Evolutionary conservation across 2,797 vertebrate genomes (phyloP).

Genomic region (Anisognathus igniventris): DNA sequence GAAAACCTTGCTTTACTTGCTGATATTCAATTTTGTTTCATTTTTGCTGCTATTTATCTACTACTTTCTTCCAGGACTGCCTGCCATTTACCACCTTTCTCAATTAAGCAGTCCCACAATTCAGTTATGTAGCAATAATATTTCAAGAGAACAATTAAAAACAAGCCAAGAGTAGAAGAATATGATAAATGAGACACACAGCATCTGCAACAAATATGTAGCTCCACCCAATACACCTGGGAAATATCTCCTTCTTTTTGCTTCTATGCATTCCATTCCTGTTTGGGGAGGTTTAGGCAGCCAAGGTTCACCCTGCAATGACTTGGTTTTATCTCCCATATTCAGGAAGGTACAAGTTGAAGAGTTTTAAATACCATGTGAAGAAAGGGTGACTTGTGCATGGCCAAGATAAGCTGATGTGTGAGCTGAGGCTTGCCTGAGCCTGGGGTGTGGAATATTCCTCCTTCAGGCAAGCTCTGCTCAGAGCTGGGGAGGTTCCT

Average conservation of each 20-base stretch:
- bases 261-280: neutral
- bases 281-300: neutral
- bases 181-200: neutral
- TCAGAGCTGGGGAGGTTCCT: neutral
- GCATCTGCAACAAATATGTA: neutral
- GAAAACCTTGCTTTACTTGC: neutral
- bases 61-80: neutral
- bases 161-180: neutral
- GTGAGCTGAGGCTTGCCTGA: constrained; percentile 8
- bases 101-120: neutral
- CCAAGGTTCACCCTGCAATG: neutral
- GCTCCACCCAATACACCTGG: neutral
- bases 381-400: neutral
- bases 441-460: neutral
- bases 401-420: constrained; percentile 33
- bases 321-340: constrained; percentile 7
- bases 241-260: neutral
- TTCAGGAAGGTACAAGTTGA: constrained; percentile 8
- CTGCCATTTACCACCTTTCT: neutral
- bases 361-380: neutral
- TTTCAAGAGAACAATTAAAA: neutral
- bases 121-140: neutral
- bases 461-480: neutral
- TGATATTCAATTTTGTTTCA: neutral
- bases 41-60: neutral